These are phyloP conservation scores for Phalacrocorax pelagicus DNA, from an alignment of 2,113 vertebrate genomes.

Conservation along the genomic window DNA sequence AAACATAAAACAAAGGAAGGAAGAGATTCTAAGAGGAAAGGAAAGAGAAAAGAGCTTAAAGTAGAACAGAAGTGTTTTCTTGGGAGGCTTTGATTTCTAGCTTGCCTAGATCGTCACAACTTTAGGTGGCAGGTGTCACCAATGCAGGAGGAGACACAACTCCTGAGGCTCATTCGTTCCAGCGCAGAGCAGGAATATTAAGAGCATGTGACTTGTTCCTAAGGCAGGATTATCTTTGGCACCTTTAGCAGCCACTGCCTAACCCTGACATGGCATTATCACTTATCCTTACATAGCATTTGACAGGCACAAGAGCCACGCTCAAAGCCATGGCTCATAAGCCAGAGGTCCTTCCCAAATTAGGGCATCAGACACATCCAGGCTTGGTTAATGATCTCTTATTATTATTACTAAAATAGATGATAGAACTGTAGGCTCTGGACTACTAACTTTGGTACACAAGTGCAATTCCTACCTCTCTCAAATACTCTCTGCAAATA, in stretches of 20 bases:
- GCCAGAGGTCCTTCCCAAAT: not conserved
- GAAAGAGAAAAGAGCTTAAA: not conserved
- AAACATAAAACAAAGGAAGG: not conserved
- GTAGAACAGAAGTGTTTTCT: not conserved
- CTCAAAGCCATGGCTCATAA: not conserved
- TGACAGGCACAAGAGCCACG: not conserved
- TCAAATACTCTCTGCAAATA: not conserved
- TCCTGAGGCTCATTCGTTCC: not conserved
- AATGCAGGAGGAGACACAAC: not conserved
- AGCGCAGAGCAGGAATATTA: not conserved
- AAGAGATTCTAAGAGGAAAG: not conserved
- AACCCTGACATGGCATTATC: not conserved
- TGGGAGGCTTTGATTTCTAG: not conserved
- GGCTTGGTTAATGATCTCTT: not conserved
- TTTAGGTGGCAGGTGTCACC: not conserved
- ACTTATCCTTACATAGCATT: not conserved
- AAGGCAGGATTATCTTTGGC: not conserved
- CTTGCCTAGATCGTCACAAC: not conserved
- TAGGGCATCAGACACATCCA: not conserved
- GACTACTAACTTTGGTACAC: not conserved
- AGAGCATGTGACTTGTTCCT: not conserved
- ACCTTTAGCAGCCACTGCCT: not conserved
- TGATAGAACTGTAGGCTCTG: not conserved
- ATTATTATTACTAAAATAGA: not conserved
- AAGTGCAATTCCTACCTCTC: not conserved